Evolutionary conservation across 2,797 vertebrate genomes (phyloP).

Genomic region (Echeneis naucrates): DNA sequence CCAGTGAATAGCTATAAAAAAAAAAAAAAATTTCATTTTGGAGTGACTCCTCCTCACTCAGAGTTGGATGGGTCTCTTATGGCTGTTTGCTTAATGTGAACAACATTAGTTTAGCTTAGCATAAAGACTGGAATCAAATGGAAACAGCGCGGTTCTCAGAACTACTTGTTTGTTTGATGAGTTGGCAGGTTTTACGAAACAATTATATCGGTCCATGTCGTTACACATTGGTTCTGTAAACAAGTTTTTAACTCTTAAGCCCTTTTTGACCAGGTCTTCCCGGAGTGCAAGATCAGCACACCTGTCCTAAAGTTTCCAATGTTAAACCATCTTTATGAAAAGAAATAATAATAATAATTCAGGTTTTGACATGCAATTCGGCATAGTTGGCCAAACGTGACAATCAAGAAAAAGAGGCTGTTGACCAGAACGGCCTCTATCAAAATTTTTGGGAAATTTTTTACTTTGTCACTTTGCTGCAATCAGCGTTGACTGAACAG

Average conservation of each 20-base stretch:
- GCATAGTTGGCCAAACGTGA: neutral
- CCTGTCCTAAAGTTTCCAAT: neutral
- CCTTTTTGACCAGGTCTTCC: no score
- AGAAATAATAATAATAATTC: neutral
- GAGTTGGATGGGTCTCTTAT: conserved; percentile 3
- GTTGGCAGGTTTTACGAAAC: no score
- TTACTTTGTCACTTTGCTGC: neutral
- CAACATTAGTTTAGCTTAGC: neutral
- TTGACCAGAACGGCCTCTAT: neutral
- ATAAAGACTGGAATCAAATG: neutral
- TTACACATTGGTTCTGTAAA: no score
- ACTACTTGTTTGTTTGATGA: no score
- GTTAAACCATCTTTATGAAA: neutral
- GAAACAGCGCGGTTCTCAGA: neutral
- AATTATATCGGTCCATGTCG: no score
- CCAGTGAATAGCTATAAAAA: neutral
- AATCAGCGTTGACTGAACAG: conserved; percentile 28
- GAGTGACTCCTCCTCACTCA: conserved; percentile 1
- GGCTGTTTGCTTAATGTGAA: neutral
- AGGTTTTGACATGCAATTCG: neutral
- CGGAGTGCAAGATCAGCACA: no score
- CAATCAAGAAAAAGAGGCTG: neutral
- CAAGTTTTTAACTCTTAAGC: no score
- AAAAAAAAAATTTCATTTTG: conserved; percentile 8
- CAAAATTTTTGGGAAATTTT: conserved; percentile 22